Conservation (phyloP, 2,113 vertebrate genomes). For the Origma solitaria region DNA sequence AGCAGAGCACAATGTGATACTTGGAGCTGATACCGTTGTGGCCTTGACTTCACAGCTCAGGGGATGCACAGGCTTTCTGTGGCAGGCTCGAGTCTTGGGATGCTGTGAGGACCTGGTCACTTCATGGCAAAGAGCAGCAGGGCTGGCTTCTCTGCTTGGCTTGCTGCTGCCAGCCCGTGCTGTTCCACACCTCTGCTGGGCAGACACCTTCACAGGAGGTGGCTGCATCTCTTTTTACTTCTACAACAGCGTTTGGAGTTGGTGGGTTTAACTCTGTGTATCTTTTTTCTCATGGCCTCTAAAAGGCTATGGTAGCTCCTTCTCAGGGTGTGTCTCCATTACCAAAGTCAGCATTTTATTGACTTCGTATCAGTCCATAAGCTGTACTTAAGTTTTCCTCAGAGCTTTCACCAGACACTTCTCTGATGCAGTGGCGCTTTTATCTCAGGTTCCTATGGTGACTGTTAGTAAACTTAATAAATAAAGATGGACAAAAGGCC, state of each 20-base stretch:
- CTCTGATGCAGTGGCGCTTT: neutral
- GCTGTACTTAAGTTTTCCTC: neutral
- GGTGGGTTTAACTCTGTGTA: neutral
- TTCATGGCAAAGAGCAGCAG: neutral
- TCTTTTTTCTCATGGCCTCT: neutral
- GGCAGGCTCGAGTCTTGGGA: neutral
- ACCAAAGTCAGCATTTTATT: neutral
- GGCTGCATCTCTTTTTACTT: neutral
- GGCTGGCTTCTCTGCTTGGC: neutral
- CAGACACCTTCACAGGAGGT: neutral
- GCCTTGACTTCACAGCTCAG: neutral
- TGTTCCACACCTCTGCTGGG: neutral
- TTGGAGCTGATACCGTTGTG: neutral
- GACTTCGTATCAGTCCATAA: neutral
- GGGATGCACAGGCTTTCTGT: neutral
- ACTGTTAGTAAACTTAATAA: neutral
- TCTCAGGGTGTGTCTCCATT: neutral
- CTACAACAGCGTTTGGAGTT: fast-evolving
- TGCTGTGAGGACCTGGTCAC: neutral
- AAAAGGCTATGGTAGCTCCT: neutral
- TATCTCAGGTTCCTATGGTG: neutral
- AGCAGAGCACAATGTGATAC: neutral
- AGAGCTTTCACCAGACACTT: neutral
- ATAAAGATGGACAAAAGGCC: neutral
- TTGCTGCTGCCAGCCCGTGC: neutral